Evolutionary conservation across 2,888 invertebrate species (phyloP).

Genomic region (Liopterus haemorrhoidalis): DNA sequence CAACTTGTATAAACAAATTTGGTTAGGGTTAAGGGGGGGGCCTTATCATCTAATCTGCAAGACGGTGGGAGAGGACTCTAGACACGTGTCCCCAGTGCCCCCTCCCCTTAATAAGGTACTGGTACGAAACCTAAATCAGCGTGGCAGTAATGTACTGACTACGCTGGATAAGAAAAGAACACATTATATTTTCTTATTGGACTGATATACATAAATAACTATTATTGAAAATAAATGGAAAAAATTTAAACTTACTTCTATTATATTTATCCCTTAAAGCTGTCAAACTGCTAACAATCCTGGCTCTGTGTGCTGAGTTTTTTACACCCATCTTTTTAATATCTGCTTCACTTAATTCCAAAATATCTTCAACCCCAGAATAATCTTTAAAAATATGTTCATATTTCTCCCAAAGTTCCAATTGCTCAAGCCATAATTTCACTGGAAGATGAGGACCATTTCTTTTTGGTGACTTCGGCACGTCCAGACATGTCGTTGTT

Average conservation of each 20-base stretch:
- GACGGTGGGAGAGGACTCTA: too few species aligned
- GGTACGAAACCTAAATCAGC: too few species aligned
- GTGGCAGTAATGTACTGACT: too few species aligned
- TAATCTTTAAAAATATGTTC: constrained; percentile 47
- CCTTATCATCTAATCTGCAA: too few species aligned
- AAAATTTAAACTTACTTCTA: constrained; percentile 43
- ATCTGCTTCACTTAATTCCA: constrained; percentile 53
- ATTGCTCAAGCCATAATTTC: constrained; percentile 53
- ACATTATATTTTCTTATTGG: too few species aligned
- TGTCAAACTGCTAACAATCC: constrained; percentile 59
- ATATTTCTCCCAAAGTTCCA: constrained; percentile 55
- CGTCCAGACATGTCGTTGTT: constrained; percentile 27
- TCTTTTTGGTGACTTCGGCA: constrained; percentile 22
- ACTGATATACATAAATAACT: neutral
- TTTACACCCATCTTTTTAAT: constrained; percentile 57
- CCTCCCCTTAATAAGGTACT: too few species aligned
- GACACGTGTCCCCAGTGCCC: too few species aligned
- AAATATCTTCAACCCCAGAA: constrained; percentile 54
- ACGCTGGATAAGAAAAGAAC: too few species aligned
- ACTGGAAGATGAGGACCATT: constrained; percentile 51
- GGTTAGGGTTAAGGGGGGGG: too few species aligned
- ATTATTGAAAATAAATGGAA: constrained; percentile 13
- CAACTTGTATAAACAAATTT: too few species aligned
- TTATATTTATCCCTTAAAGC: constrained; percentile 56
- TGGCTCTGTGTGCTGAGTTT: constrained; percentile 57